Evolutionary conservation across 2,113 vertebrate species (phyloP).

Genomic region (Dipodomys stephensi): DNA sequence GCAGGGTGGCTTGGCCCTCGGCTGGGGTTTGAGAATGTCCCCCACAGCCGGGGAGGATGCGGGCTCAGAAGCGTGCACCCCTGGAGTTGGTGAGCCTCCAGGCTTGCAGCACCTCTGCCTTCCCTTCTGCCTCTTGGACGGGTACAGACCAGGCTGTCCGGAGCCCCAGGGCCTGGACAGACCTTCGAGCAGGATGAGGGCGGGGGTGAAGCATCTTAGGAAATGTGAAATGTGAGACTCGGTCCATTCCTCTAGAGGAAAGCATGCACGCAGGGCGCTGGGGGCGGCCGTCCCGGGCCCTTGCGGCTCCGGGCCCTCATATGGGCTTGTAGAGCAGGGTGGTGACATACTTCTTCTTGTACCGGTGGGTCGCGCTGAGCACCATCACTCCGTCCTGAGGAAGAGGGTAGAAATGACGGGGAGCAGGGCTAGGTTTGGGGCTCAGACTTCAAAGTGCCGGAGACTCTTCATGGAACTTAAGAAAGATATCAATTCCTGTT

Average conservation of each 20-base stretch:
- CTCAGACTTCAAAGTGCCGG: rapidly evolving
- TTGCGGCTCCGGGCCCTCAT: slow-evolving; percentile 81
- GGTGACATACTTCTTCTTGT: slow-evolving; percentile 99
- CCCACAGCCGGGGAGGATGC: background rate
- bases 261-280: slow-evolving; percentile 65
- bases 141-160: background rate
- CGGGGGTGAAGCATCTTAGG: slow-evolving; percentile 79
- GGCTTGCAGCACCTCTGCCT: background rate
- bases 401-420: slow-evolving; percentile 55
- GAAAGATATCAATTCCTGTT: too few relatives aligned
- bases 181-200: slow-evolving; percentile 68
- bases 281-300: background rate
- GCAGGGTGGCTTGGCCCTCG: background rate
- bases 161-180: slow-evolving; percentile 71
- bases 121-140: background rate
- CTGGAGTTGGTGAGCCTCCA: background rate
- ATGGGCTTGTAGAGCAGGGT: slow-evolving; percentile 98
- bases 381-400: slow-evolving; percentile 98
- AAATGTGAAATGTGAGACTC: slow-evolving; percentile 62
- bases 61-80: rapidly evolving
- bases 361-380: slow-evolving; percentile 97
- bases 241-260: slow-evolving; percentile 71
- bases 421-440: slow-evolving; percentile 36
- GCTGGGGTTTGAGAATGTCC: background rate
- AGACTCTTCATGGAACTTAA: background rate